Base-by-base conservation (phyloP, 2,113 vertebrate genomes). In the Stercorarius parasiticus region DNA sequence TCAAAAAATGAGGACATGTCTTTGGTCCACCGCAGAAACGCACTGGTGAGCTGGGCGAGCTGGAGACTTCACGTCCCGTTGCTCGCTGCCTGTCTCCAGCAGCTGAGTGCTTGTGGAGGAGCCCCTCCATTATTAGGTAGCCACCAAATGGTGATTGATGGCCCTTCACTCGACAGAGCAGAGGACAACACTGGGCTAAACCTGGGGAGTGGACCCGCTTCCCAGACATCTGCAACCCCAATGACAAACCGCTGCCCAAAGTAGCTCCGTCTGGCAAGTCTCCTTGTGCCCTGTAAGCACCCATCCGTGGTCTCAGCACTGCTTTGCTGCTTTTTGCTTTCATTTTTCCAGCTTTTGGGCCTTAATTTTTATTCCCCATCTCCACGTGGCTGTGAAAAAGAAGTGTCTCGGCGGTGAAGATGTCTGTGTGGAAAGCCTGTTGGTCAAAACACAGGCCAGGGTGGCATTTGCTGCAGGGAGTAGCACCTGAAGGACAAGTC, bases 21-120 rank as follows among this genome's bases (percentile, higher is more conserved):
- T 81, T 59, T 50, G 38, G 38, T 34, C 66, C 53, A 4, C 20
- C 20, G 3, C 38, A 79, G 55, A 32, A 74, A 23, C 29, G 3
- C 29, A 2, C 45, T 8, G 82, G 23, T 52, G 71, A 61, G 25
- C 3, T 4, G 67, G 71, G 34, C 0, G 12, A 61, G 53, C n/a
- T 64, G 72, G 32, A 62, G 47, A 18, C 18, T 34, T 7, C 29
- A 2, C 5, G 22, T 72, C 43, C 82, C 0, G 0, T n/a, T 76
- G 47, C 43, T 58, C n/a, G 0, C 56, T 82, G 56, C n/a, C 73
- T 52, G 15, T 36, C 49, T 67, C 64, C 20, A 64, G 62, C 27
- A 74, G 69, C 40, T 0, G 1, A 58, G 9, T 25, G 32, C 71
- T 86, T 18, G 62, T n/a, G 40, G 50, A 71, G 40, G 26, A 89